These are phyloP conservation scores for Eurystomus glaucurus DNA, from an alignment of 2,797 vertebrate species.

Conservation along the genomic window DNA sequence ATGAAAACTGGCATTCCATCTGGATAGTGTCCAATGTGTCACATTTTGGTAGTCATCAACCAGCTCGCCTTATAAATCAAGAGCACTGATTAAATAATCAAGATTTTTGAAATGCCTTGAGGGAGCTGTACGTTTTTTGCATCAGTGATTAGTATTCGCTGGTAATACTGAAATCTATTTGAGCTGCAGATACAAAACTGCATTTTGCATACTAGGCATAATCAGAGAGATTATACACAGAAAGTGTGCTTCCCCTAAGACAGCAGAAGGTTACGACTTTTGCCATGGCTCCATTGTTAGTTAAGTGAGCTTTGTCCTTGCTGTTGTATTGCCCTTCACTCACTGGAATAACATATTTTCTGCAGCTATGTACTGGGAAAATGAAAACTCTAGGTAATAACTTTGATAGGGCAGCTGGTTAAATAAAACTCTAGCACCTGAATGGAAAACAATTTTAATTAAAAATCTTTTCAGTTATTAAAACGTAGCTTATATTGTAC, in stretches of 20 bases:
- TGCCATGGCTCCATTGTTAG: constrained; percentile 59
- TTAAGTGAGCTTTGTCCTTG: constrained; percentile 74
- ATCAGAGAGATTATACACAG: constrained; percentile 59
- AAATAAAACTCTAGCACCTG: constrained; percentile 59
- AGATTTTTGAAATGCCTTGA: constrained; percentile 85
- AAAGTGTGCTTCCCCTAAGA: constrained; percentile 67
- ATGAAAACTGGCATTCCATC: constrained; percentile 88
- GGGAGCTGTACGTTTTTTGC: constrained; percentile 79
- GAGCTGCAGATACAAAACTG: constrained; percentile 72
- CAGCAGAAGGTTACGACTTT: constrained; percentile 69
- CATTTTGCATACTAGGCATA: constrained; percentile 73
- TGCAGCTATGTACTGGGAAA: constrained; percentile 68
- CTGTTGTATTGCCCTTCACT: constrained; percentile 52
- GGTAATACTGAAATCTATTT: constrained; percentile 69
- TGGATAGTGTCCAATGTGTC: constrained; percentile 86
- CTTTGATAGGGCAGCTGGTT: constrained; percentile 51
- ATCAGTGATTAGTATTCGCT: constrained; percentile 81
- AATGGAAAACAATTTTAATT: constrained; percentile 53
- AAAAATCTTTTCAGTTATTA: constrained; percentile 67
- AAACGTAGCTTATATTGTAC: constrained; percentile 45
- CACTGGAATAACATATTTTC: constrained; percentile 73
- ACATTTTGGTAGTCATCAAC: constrained; percentile 85
- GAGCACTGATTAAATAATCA: constrained; percentile 88
- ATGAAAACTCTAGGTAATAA: constrained; percentile 62
- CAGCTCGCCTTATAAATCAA: constrained; percentile 85